Base-by-base conservation (phyloP, 2,797 vertebrate genomes). In the Oreortyx pictus region DNA sequence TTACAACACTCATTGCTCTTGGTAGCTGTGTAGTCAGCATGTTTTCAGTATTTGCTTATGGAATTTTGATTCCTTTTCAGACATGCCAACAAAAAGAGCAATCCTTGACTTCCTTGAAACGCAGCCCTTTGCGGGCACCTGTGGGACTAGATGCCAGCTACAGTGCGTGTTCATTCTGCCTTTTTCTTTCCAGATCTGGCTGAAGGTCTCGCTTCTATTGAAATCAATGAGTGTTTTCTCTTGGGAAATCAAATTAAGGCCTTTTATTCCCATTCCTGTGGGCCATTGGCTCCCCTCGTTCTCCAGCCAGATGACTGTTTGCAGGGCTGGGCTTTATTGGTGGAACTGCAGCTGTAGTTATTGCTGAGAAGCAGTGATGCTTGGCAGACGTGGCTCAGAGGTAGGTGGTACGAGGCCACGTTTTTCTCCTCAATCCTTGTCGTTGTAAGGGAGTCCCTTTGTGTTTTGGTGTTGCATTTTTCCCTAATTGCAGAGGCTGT, bases 61-160 rank as follows among this genome's bases (percentile, higher is more conserved):
- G 89, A 93, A 90, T 82, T 95, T 88, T 71, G 84, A 68, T 91
- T 92, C 79, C 75, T 88, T 92, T 86, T 78, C 75, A 87, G 67
- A 62, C 78, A 72, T 31, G 79, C 59, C 86, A 80, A 18, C 0
- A 0, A 88, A 82, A 92, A 89, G 86, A 74, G 35, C 35, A 87
- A 29, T 77, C 74, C 25, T 88, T 18, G 4, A 84, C 62, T 88
- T 91, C 74, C 85, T 65, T 84, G 76, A 62, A 79, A 54, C 29
- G 16, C 1, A 9, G 54, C 33, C 18, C 72, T 76, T 71, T 3
- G 37, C 49, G 47, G 79, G 77, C 81, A 84, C 47, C 66, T 83
- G 46, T 24, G 61, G 1, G 0, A 61, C 1, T 19, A 61, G 83
- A 59, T 54, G 60, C 11, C n/a, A 0, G 0, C 29, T 81, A 82